Base-by-base conservation (phyloP, 1,140 invertebrate genomes). In the Leptopilina boulardi region DNA sequence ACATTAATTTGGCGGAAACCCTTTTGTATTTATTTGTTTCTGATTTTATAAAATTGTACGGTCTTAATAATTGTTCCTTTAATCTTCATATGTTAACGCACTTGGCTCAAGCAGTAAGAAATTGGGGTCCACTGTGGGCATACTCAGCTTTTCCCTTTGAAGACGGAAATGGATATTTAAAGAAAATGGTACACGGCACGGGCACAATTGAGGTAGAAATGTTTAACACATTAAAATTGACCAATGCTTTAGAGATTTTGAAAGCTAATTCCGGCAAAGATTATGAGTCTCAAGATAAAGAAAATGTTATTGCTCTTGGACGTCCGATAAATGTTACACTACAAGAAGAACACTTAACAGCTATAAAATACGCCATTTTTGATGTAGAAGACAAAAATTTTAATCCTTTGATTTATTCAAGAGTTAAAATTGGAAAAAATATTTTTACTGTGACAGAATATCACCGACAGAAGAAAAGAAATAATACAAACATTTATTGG, bases 91-190 rank as follows among this genome's bases (percentile, higher is more conserved):
- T n/a, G 15, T n/a, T 47, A 15, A n/a, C n/a, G 15, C 44, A 47
- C 4, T 47, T 47, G 44, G 3, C 44, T 47, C 0, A n/a, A 47
- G 0, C 11, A 15, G 47, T 73, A 0, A 23, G 47, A 54, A 1
- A 19, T 15, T 73, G 47, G 44, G 72, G 47, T 34, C 72, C 72
- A 8, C 10, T 54, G 15, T 54, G 23, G 44, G 47, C 23, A 5
- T 73, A 44, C 42, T 73, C 72, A 26, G 47, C 44, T 5, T 73
- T 73, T n/a, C 72, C 72, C 0, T 73, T 73, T 30, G 72, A 73
- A 15, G 47, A 73, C 30, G 44, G 44, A 34, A 73, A 73, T 73
- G 72, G 72, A 3, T 56, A 42, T 26, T 18, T 56, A 2, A 23
- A 23, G 11, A 54, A 47, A 34, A 54, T 56, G 3, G 30, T 10